Evolutionary conservation across 2,888 invertebrate species (phyloP).

Genomic region (Oegoconia quadripuncta): DNA sequence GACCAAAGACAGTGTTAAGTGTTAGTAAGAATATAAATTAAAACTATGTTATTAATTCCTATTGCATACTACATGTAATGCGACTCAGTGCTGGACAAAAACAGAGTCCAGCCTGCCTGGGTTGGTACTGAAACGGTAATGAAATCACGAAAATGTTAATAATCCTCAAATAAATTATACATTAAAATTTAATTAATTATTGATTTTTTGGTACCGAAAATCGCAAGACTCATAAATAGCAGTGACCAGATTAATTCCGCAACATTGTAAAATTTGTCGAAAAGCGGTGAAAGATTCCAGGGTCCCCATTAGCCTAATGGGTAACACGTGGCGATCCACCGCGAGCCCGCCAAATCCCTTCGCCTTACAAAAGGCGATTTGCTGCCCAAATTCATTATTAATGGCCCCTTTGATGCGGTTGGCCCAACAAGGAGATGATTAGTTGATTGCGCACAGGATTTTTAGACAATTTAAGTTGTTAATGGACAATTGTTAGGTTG

Average conservation of each 20-base stretch:
- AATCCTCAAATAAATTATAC: too few relatives aligned
- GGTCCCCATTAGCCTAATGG: constrained; percentile 69
- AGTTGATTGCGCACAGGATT: constrained; percentile 59
- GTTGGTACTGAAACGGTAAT: too few relatives aligned
- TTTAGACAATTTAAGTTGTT: constrained; percentile 28
- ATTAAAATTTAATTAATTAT: too few relatives aligned
- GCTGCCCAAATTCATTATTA: constrained; percentile 73
- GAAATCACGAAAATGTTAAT: too few relatives aligned
- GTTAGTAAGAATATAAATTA: too few relatives aligned
- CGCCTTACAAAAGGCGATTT: constrained; percentile 71
- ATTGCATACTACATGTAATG: too few relatives aligned
- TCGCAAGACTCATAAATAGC: not conserved
- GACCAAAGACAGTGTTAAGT: too few relatives aligned
- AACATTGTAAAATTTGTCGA: constrained; percentile 5
- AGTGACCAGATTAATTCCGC: not conserved
- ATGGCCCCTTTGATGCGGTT: constrained; percentile 63
- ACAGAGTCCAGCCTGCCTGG: too few relatives aligned
- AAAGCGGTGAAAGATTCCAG: constrained; percentile 53
- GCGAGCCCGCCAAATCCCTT: constrained; percentile 61
- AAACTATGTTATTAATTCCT: too few relatives aligned
- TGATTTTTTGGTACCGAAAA: too few relatives aligned
- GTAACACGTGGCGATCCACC: constrained; percentile 60
- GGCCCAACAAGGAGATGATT: constrained; percentile 57
- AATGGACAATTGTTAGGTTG: not conserved
- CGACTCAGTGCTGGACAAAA: too few relatives aligned